Conservation (phyloP, 30 jellyfish, hydroid and myxozoan species). For the Morbakka virulenta region DNA sequence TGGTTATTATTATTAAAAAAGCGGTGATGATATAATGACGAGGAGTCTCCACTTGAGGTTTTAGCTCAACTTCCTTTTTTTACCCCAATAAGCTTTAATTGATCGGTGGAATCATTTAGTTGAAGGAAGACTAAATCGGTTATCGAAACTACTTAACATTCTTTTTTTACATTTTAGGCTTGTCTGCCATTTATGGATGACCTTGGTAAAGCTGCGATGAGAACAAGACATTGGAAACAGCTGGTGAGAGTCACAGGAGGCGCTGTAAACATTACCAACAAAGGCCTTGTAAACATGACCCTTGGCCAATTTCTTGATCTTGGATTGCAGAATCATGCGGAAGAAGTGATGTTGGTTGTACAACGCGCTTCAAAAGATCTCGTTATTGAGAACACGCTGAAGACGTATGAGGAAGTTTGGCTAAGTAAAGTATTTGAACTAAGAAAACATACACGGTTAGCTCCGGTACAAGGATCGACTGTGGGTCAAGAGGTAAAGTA, state of each 20-base stretch:
- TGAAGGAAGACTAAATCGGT: too few species aligned
- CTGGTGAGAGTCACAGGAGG: conserved; percentile 78
- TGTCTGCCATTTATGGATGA: conserved; percentile 90
- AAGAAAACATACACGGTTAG: conserved; percentile 64
- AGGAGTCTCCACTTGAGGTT: too few species aligned
- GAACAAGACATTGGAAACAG: conserved; percentile 91
- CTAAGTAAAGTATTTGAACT: conserved; percentile 73
- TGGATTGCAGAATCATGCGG: conserved; percentile 84
- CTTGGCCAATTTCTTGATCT: conserved; percentile 54
- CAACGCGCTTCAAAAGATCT: conserved; percentile 79
- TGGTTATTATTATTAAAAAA: too few species aligned
- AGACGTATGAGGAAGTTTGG: conserved; percentile 86
- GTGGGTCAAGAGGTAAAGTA: too few species aligned
- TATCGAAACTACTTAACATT: too few species aligned
- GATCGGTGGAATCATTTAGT: too few species aligned
- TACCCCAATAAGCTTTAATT: too few species aligned
- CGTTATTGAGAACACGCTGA: conserved; percentile 75
- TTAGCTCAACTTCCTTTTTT: too few species aligned
- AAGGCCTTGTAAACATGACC: conserved; percentile 66
- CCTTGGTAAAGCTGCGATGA: conserved; percentile 77
- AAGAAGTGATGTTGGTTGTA: conserved; percentile 73
- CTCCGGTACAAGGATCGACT: too few species aligned
- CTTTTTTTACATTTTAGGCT: too few species aligned
- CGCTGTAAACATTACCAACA: conserved; percentile 70
- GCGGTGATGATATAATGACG: too few species aligned